Base-by-base conservation (phyloP, 1,140 invertebrate genomes). In the Holcopasites calliopsidis region DNA sequence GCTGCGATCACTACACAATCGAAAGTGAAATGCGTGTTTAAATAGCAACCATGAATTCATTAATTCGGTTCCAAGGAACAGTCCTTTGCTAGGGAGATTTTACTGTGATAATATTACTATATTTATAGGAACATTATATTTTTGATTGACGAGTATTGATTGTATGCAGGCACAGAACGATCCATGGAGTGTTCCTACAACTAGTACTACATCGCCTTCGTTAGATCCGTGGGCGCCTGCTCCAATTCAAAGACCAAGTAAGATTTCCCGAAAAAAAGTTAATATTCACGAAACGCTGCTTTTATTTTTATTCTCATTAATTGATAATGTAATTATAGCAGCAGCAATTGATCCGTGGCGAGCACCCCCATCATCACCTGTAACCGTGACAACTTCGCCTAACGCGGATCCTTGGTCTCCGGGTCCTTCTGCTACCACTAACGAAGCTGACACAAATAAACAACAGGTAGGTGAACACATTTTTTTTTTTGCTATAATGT, bases 171-270 rank as follows among this genome's bases (percentile, higher is more conserved):
- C 89, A 44, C 87, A 92, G 58, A 91, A 89, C 33, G 94, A 94
- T 89, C 93, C 94, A 7, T 94, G 94, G 94, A 92, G 91, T 28
- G 88, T 85, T 77, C 87, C 89, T 64, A 85, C 88, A 57, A 84
- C 88, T 40, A 89, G 86, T 72, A 88, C 86, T 71, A 87, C 91
- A 21, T 88, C 91, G 57, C 85, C 90, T 42, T 85, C 90, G 26
- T 79, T 90, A 23, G 94, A 95, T 89, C 93, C 94, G 35, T 95
- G 94, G 94, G 92, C 93, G 68, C 92, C 94, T 11, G 88, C 87
- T 42, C 87, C 89, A 38, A 81, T 86, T 26, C 88, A 90, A 77
- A 82, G 87, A 80, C 85, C 88, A 79, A 85, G 89, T 90, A 71
- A 86, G 70, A 82, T 40, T 40, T n/a, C 77, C 64, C n/a, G 44